Base-by-base conservation (phyloP, 1,140 invertebrate species). In the Orussus abietinus region DNA sequence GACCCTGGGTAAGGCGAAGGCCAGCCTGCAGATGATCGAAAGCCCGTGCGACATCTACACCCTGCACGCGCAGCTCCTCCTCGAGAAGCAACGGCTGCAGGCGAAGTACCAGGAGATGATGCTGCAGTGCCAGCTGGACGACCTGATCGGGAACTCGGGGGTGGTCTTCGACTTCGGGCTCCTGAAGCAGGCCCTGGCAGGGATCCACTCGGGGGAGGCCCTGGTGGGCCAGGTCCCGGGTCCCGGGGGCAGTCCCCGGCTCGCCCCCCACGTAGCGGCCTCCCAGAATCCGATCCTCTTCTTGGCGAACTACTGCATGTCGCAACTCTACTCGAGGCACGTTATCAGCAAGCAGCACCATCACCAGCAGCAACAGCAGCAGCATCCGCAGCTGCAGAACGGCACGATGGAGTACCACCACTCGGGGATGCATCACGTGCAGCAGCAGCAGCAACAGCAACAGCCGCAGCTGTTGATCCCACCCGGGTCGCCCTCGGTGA, bases 291-390 rank as follows among this genome's bases (percentile, higher is more conserved):
- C 83, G 2, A 77, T 86, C 26, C 64, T 86, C 19, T 82, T 86
- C 55, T 74, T 87, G 15, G 82, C 83, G 3, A 86, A 85, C 51
- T 85, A 84, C 49, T 86, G 81, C 59, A 83, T 80, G 77, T 81
- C 81, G 4, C 80, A 83, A 51, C 62, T 86, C n/a, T 86, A 84
- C 62, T 80, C 82, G 21, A 75, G 82, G 25, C 81, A 85, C 51
- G 73, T 83, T 2, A 51, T 82, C 2, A 75, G 76, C 33, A 80
- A 81, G 51, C 79, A 78, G 46, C 69, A 75, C n/a, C n/a, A n/a
- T n/a, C n/a, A n/a, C n/a, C n/a, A n/a, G n/a, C n/a, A n/a, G n/a
- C n/a, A n/a, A n/a, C n/a, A n/a, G n/a, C n/a, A n/a, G n/a, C n/a
- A n/a, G n/a, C n/a, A n/a, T n/a, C n/a, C n/a, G 30, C 72, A 74